phyloP scores from a whole-genome alignment of 2,888 invertebrate species.

The Hydroisotoma schaefferi region DNA sequence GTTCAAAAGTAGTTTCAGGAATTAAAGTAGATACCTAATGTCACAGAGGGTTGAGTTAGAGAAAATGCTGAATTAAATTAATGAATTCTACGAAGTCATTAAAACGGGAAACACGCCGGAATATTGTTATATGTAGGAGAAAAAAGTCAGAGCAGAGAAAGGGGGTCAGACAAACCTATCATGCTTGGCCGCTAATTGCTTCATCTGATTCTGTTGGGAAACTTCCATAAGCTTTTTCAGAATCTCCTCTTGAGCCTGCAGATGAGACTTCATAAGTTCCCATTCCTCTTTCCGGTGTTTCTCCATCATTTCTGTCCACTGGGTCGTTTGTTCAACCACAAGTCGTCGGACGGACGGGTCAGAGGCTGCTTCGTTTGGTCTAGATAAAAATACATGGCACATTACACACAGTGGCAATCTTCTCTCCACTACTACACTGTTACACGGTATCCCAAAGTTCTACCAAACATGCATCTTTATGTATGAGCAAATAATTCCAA shows the following conservation, averaged over 20 bases:
- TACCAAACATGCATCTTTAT: too few species aligned
- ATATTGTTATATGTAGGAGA: too few species aligned
- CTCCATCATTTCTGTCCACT: constrained; percentile 69
- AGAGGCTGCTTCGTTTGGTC: constrained; percentile 65
- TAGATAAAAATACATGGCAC: constrained; percentile 9
- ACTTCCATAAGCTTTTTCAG: constrained; percentile 74
- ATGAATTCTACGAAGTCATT: too few species aligned
- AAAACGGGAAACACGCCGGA: too few species aligned
- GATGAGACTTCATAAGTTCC: constrained; percentile 65
- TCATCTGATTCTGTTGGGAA: constrained; percentile 78
- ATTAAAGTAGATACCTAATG: too few species aligned
- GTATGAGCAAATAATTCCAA: too few species aligned
- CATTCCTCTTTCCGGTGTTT: constrained; percentile 70
- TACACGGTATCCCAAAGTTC: neutral
- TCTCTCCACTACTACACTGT: neutral
- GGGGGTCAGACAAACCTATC: constrained; percentile 60
- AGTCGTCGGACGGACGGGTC: constrained; percentile 75
- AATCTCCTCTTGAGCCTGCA: constrained; percentile 57
- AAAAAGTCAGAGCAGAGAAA: neutral
- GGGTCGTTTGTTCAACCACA: constrained; percentile 86
- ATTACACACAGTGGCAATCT: neutral
- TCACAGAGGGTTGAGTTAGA: too few species aligned
- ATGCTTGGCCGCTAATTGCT: constrained; percentile 83
- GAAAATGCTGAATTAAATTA: too few species aligned
- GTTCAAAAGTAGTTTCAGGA: too few species aligned